These are phyloP conservation scores for Crossaster papposus DNA, from an alignment of 53 echinoderm and acorn worm species.

Conservation along the genomic window DNA sequence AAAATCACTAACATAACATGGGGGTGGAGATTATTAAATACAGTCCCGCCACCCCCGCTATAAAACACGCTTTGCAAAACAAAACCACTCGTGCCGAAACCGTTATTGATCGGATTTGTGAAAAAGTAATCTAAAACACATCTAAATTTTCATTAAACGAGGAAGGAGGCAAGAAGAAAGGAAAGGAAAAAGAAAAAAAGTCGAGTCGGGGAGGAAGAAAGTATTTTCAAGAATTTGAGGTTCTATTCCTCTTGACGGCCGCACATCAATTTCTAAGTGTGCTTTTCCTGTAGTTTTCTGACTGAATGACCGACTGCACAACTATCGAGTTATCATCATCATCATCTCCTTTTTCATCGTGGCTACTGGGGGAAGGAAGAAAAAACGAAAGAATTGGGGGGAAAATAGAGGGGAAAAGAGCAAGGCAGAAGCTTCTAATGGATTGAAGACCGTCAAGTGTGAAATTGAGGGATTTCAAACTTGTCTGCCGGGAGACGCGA, in stretches of 20 bases:
- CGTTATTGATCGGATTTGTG: constrained; percentile 35
- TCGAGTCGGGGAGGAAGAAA: too few relatives aligned
- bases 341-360: neutral
- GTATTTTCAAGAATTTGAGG: neutral
- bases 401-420: neutral
- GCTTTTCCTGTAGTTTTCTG: constrained; percentile 42
- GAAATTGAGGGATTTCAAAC: constrained; percentile 66
- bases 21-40: neutral
- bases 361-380: neutral
- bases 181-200: neutral
- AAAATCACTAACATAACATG: neutral
- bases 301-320: constrained; percentile 47
- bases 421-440: constrained; percentile 29
- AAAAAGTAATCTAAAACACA: constrained; percentile 39
- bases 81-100: constrained; percentile 26
- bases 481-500: constrained; percentile 53
- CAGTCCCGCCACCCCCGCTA: neutral
- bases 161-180: neutral
- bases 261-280: constrained; percentile 46
- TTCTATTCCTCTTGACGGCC: neutral
- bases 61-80: neutral
- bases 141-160: constrained; percentile 30
- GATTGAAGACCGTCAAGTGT: constrained; percentile 64
- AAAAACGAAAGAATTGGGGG: neutral
- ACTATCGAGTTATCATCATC: constrained; percentile 55